Conservation (phyloP, 2,113 vertebrate genomes). For the Pyrgilauda ruficollis region DNA sequence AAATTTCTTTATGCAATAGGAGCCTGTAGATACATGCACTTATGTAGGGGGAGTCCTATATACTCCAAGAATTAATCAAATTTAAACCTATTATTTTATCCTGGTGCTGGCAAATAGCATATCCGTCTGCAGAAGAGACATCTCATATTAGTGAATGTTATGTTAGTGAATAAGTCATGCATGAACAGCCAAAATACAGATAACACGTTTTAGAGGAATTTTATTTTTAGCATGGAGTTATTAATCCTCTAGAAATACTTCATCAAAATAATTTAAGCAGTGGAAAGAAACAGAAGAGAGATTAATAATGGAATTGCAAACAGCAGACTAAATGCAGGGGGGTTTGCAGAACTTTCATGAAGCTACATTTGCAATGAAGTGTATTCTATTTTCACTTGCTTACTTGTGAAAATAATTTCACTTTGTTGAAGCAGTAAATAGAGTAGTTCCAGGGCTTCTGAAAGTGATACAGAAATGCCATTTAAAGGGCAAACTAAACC, state of each 20-base stretch:
- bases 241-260: background rate
- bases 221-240: background rate
- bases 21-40: fast-evolving
- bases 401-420: background rate
- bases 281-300: background rate
- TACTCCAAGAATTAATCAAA: background rate
- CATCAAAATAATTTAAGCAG: background rate
- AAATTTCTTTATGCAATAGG: background rate
- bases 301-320: background rate
- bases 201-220: background rate
- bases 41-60: background rate
- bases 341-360: background rate
- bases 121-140: background rate
- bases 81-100: background rate
- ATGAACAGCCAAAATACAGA: background rate
- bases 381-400: background rate
- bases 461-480: background rate
- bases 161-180: background rate
- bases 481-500: background rate
- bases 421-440: background rate
- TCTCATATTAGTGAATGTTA: background rate
- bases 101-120: background rate
- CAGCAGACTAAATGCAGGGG: background rate
- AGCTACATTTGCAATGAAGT: background rate
- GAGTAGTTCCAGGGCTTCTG: background rate